phyloP scores from a whole-genome alignment of 1,140 invertebrate species.

The Leptonema lineaticorne region DNA sequence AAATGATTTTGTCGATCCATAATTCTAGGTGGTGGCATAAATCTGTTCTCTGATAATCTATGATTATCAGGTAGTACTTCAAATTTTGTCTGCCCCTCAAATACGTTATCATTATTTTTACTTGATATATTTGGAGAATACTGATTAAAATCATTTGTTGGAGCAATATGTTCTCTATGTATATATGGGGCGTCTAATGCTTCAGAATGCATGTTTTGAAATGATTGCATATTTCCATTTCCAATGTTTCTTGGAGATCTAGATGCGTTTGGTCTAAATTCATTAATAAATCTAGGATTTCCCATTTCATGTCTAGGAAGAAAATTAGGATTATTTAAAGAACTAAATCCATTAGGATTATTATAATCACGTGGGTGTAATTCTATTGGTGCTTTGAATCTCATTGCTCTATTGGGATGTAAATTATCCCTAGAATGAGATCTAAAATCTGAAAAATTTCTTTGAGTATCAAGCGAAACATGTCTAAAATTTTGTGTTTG shows the following conservation, averaged over 20 bases:
- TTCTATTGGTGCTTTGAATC: not conserved
- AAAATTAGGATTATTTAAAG: not conserved
- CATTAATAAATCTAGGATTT: not conserved
- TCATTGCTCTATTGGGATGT: not conserved
- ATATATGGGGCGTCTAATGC: not conserved
- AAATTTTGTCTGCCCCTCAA: not conserved
- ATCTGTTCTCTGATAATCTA: not conserved
- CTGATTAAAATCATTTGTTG: not conserved
- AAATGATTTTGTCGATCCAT: not conserved
- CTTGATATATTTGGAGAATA: not conserved
- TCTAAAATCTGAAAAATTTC: not conserved
- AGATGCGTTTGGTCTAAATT: not conserved
- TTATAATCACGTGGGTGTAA: not conserved
- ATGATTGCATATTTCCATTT: not conserved
- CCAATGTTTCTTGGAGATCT: not conserved
- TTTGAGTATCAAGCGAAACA: not conserved
- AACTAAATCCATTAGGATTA: not conserved
- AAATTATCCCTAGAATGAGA: not conserved
- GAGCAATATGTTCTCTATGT: not conserved
- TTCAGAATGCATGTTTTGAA: conserved; percentile 7
- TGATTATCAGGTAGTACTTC: not conserved
- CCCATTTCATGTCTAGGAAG: not conserved
- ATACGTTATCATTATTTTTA: not conserved
- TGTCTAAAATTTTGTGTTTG: not conserved
- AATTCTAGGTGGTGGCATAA: not conserved